Evolutionary conservation across 2,113 vertebrate genomes (phyloP).

Genomic region (Meriones unguiculatus): DNA sequence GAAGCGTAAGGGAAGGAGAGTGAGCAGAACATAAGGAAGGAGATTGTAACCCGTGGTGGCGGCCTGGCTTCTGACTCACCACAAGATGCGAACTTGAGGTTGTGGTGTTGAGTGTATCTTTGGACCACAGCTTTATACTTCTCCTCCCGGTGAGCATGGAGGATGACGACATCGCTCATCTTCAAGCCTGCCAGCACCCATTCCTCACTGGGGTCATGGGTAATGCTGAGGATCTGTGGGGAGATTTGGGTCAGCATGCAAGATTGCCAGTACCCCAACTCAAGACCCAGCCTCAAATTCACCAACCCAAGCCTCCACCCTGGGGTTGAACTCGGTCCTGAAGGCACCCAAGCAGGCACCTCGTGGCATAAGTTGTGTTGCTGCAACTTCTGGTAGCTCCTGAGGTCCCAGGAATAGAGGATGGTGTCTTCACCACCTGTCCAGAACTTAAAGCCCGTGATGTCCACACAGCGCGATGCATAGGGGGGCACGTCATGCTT

Average conservation of each 20-base stretch:
- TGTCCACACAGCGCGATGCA: conserved; percentile 64
- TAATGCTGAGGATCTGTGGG: conserved; percentile 69
- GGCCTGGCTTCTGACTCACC: conserved; percentile 64
- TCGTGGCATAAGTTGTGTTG: conserved; percentile 29
- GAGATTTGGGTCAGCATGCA: not conserved
- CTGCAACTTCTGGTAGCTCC: conserved; percentile 68
- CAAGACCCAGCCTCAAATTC: not conserved
- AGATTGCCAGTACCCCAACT: too few species aligned
- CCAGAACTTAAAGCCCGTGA: conserved; percentile 72
- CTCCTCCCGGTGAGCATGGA: conserved; percentile 55
- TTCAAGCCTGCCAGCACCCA: conserved; percentile 68
- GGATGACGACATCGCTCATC: conserved; percentile 16
- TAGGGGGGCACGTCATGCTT: conserved; percentile 50
- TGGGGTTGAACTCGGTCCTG: accelerated
- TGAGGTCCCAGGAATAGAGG: conserved; percentile 79
- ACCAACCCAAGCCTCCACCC: not conserved
- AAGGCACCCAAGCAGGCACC: not conserved
- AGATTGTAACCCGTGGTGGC: too few species aligned
- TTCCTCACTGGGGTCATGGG: conserved; percentile 75
- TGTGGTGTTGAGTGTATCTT: conserved; percentile 54
- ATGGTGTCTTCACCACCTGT: conserved; percentile 68
- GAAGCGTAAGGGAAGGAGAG: not conserved
- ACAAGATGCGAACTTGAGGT: conserved; percentile 72
- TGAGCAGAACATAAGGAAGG: not conserved
- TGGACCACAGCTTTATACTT: conserved; percentile 31